These are phyloP conservation scores for Callyntrura sp. DNA, from an alignment of 2,888 invertebrate genomes.

Conservation along the genomic window DNA sequence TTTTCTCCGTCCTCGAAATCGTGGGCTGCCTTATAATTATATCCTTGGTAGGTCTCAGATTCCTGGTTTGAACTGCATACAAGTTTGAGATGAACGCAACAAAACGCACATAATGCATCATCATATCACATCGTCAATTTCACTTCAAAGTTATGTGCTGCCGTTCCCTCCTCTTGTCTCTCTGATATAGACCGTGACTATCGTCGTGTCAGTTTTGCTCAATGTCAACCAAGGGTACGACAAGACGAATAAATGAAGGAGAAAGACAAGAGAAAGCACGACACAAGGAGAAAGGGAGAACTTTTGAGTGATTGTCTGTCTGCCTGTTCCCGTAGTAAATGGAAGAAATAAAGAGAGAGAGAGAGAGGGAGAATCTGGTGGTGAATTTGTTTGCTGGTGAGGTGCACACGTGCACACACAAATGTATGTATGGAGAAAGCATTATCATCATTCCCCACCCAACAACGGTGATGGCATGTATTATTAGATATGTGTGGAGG, in stretches of 20 bases:
- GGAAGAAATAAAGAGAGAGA: too few relatives aligned
- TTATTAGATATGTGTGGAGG: neutral
- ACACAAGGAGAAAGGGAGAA: constrained; percentile 1
- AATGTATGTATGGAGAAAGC: too few relatives aligned
- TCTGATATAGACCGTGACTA: too few relatives aligned
- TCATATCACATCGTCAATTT: constrained; percentile 56
- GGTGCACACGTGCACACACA: constrained; percentile 2
- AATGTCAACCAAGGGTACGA: too few relatives aligned
- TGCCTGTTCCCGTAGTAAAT: neutral
- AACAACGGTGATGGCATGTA: neutral
- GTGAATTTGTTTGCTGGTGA: too few relatives aligned
- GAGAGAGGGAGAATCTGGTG: neutral
- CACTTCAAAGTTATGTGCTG: constrained; percentile 36
- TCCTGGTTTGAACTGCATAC: neutral
- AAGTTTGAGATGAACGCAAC: neutral
- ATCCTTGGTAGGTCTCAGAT: neutral
- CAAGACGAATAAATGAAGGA: neutral
- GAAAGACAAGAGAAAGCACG: neutral
- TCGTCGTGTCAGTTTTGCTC: too few relatives aligned
- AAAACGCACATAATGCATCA: constrained; percentile 10
- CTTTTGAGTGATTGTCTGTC: constrained; percentile 20
- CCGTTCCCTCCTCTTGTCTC: neutral
- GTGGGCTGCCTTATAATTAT: constrained; percentile 33
- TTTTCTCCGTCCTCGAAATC: constrained; percentile 17
- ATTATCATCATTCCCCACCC: neutral